Base-by-base conservation (phyloP, 2,888 invertebrate species). In the Aporophyla nigra region DNA sequence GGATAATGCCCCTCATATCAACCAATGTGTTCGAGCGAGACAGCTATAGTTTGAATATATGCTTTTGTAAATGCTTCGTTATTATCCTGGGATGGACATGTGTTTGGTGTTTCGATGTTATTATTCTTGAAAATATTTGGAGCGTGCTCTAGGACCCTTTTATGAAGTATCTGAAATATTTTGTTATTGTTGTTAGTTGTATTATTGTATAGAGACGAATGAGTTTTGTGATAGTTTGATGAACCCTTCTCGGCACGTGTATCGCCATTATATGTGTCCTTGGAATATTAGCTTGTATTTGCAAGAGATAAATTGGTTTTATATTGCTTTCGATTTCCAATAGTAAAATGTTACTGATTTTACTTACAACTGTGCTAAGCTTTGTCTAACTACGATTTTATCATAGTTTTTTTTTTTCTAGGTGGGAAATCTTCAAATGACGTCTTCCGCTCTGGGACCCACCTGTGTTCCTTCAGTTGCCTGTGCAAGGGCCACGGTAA, bases 41-140 rank as follows among this genome's bases (percentile, higher is more conserved):
- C 66, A 65, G 70, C 54, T 59, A 76, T 78, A 78, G 71, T 74
- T 83, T 70, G 62, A 77, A 85, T 85, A 80, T 80, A 80, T 78
- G 75, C 78, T 74, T 76, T 83, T 85, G 72, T 71, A 85, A 87
- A 85, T 76, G 75, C 70, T 66, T 53, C 77, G 74, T 81, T 85
- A 74, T 83, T 78, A 73, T 78, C 70, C 74, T 54, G 70, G 65
- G 70, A 74, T 62, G 72, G 80, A 80, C 78, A 76, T 76, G 61
- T 83, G 86, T 87, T 77, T 85, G 86, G 70, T 84, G 68, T 61
- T 71, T 75, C 74, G 68, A 80, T 81, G 81, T 83, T 87, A 85
- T 85, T 86, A 86, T 76, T 78, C 85, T 78, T 83, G 67, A 78
- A 78, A 85, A 85, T 77, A 87, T 83, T 82, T 82, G 76, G 73